These are phyloP conservation scores for Uropsilus gracilis DNA, from an alignment of 2,113 vertebrate genomes.

Conservation along the genomic window DNA sequence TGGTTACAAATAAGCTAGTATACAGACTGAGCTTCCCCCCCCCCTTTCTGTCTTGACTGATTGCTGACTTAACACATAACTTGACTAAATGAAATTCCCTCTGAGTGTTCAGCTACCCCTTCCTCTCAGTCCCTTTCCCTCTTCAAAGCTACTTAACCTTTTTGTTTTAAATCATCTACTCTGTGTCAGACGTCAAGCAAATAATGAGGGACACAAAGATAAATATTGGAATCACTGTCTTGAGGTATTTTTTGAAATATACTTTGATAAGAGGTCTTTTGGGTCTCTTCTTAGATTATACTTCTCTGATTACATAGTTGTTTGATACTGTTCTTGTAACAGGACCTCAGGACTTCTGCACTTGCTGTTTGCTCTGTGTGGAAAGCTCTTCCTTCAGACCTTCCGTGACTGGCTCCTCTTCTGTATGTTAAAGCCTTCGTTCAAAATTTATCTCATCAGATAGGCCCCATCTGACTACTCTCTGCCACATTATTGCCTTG, in stretches of 20 bases:
- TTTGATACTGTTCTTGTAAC: background rate
- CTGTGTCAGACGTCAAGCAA: background rate
- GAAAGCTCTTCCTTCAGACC: background rate
- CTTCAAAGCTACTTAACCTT: background rate
- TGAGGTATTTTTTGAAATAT: background rate
- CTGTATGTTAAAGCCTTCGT: background rate
- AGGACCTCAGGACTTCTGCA: background rate
- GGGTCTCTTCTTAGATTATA: background rate
- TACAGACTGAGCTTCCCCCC: background rate
- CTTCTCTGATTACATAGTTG: background rate
- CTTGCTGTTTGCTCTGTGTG: background rate
- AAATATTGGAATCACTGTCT: background rate
- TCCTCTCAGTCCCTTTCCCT: background rate
- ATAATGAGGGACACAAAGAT: background rate
- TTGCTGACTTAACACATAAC: background rate
- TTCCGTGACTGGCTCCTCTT: background rate
- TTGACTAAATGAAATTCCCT: background rate
- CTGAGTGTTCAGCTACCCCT: background rate
- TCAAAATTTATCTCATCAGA: background rate
- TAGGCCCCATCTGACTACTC: background rate
- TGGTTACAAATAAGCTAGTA: background rate
- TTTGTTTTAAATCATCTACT: background rate
- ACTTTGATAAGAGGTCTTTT: background rate
- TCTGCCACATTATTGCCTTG: background rate
- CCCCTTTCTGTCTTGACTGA: background rate